phyloP scores from a whole-genome alignment of 2,797 vertebrate species.

The Manis pentadactyla region DNA sequence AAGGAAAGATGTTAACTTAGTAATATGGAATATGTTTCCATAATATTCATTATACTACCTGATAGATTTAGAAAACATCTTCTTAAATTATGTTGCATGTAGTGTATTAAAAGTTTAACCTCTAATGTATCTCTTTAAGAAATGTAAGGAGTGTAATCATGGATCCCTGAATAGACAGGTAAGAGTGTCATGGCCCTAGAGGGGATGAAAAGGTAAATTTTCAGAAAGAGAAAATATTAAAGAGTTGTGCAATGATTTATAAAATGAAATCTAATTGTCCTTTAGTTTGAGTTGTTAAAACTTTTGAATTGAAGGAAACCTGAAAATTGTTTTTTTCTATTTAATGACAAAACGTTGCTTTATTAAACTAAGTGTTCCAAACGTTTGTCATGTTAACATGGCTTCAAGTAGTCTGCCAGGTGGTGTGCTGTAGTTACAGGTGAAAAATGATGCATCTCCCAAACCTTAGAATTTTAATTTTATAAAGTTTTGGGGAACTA shows the following conservation, averaged over 20 bases:
- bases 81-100: background rate
- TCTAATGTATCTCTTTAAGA: background rate
- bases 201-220: slow-evolving; percentile 10
- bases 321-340: background rate
- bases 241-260: background rate
- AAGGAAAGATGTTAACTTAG: background rate
- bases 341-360: slow-evolving; percentile 10
- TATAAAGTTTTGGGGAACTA: background rate
- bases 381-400: background rate
- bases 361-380: background rate
- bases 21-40: background rate
- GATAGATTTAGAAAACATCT: background rate
- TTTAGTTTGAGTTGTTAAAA: background rate
- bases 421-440: background rate
- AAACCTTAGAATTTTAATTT: background rate
- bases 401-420: background rate
- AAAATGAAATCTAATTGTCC: background rate
- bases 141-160: slow-evolving; percentile 22
- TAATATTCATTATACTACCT: background rate
- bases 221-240: background rate
- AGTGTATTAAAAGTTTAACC: background rate
- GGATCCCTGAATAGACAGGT: slow-evolving; percentile 56
- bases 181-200: background rate
- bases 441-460: background rate
- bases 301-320: background rate